Base-by-base conservation (phyloP, 1,140 invertebrate genomes). In the Bombyx mandarina region DNA sequence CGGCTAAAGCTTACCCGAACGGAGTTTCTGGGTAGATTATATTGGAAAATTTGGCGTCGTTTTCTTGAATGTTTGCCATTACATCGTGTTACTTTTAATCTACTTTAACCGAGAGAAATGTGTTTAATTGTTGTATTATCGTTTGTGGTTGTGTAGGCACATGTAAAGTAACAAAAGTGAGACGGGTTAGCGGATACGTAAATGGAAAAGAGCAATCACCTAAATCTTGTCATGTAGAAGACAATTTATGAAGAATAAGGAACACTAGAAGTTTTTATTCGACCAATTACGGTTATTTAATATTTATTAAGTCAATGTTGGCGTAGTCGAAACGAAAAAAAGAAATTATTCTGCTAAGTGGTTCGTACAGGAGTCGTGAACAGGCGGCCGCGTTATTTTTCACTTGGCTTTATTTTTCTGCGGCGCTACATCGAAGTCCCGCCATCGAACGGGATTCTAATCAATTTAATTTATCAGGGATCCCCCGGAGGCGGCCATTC, bases 381-480 rank as follows among this genome's bases (percentile, higher is more conserved):
- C 62, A 63, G 64, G 64, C 74, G 72, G 69, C 72, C 65, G 67
- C 70, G 69, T 73, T 83, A 81, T 87, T 84, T 86, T 87, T 85
- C 78, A 80, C 74, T 77, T 67, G 67, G 67, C 71, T 82, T 85
- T 85, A 83, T 83, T 85, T 86, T 86, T 82, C 72, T 74, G 68
- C 72, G 70, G 61, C 63, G 75, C 76, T 73, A 85, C 80, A 83
- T 75, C 79, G 77, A 67, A 67, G 79, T 71, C 65, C 66, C 67
- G 64, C 71, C 76, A 82, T 87, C 82, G 80, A 77, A 78, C 83
- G 75, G 81, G 81, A 82, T 85, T 82, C 84, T 87, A 87, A 87
- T 87, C 84, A 87, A 87, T 87, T 87, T 87, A 87, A 87, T 87
- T 87, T 87, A 87, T 87, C 83, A 79, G 83, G 83, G 77, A 82